Base-by-base conservation (phyloP, 2,888 invertebrate genomes). In the Baronia brevicornis region DNA sequence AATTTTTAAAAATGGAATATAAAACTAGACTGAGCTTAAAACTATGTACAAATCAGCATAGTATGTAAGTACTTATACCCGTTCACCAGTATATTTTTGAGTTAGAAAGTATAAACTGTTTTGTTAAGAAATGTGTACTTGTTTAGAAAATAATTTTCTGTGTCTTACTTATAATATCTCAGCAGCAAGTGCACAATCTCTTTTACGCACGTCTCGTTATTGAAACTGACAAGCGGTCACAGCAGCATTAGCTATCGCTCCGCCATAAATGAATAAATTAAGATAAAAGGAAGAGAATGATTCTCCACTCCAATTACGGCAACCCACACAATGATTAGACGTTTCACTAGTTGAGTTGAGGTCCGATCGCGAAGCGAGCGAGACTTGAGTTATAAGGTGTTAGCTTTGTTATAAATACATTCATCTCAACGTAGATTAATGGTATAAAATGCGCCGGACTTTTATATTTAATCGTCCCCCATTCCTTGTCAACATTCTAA, bases 261-360 rank as follows among this genome's bases (percentile, higher is more conserved):
- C 55, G 56, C 56, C 72, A 54, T 47, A 61, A 75, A 70, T 69
- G 78, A 77, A 79, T 82, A 78, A 78, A 79, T 80, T 80, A 74
- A 79, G 80, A 79, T 80, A 79, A 77, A 75, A 73, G 64, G 62
- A 66, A 67, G 65, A 61, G 52, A 66, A 67, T 61, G 59, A 71
- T 69, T 62, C 69, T 59, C 67, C 58, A 66, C 73, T 75, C 74
- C 77, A 82, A 80, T 78, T 77, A 78, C 69, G 60, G 54, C 77
- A 62, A 63, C 79, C 77, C 75, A 78, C 80, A 77, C 78, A 71
- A 73, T 78, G 74, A 79, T 79, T 77, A 79, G 75, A 75, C 68
- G 70, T 70, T 75, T 70, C 73, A 78, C 69, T 68, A 55, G 65
- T 51, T 60, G 61, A 60, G 57, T 60, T 59, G 60, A 51, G 60